A percentile compares a stretch with the other conserved stretches of the same genome.
Evolutionary conservation across 2,113 vertebrate genomes (phyloP).

Genomic region (Onychostoma macrolepis): DNA sequence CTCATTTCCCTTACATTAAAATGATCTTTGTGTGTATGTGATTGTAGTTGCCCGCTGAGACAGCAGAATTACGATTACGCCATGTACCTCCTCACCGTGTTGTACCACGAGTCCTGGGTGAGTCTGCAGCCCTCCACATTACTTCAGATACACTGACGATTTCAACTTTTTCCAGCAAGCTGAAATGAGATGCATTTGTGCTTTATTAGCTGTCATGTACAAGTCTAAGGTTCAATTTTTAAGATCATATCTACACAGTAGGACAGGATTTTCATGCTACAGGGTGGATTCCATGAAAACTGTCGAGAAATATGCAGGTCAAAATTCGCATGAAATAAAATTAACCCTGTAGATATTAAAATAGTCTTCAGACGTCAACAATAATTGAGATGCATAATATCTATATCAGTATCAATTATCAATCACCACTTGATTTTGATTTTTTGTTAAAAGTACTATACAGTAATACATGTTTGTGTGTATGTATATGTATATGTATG

Average conservation of each 20-base stretch:
- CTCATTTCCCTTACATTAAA: neutral
- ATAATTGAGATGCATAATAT: too few species aligned
- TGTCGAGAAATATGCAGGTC: neutral
- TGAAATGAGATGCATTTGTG: neutral
- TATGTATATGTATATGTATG: too few species aligned
- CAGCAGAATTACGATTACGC: conserved; percentile 92
- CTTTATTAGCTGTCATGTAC: neutral
- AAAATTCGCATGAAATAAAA: neutral
- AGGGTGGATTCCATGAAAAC: neutral
- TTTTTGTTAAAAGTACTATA: too few species aligned
- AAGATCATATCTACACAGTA: neutral
- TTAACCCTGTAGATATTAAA: too few species aligned
- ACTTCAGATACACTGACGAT: neutral
- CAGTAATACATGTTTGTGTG: too few species aligned
- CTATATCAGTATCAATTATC: too few species aligned
- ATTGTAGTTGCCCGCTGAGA: conserved; percentile 86
- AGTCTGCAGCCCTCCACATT: conserved; percentile 61
- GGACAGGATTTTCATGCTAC: neutral
- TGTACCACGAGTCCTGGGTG: conserved; percentile 98
- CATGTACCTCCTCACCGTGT: conserved; percentile 91
- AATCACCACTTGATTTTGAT: too few species aligned
- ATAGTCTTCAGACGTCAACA: too few species aligned
- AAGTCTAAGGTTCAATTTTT: neutral
- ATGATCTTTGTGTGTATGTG: neutral
- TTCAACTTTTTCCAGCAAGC: neutral